These are phyloP conservation scores for Neomorphus geoffroyi DNA, from an alignment of 2,797 vertebrate genomes.

Conservation along the genomic window DNA sequence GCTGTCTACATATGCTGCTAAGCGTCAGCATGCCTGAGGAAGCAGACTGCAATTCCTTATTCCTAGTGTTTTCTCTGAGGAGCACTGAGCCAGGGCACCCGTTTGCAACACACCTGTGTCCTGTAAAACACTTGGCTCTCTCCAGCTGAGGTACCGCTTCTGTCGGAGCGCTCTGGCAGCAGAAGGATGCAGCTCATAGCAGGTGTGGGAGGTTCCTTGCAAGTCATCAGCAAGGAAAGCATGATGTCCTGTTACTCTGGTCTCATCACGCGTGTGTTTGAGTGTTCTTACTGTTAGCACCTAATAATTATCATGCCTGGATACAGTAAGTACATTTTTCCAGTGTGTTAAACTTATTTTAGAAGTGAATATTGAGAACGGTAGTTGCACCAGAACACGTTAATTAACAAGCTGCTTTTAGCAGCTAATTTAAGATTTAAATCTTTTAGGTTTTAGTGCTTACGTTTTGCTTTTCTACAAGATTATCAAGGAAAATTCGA, in stretches of 20 bases:
- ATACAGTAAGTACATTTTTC: background rate
- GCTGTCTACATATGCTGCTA: background rate
- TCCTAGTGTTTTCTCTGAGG: background rate
- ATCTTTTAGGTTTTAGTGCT: background rate
- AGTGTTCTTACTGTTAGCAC: background rate
- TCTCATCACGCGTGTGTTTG: background rate
- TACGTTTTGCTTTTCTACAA: background rate
- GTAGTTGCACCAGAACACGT: background rate
- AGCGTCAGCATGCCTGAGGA: background rate
- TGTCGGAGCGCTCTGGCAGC: background rate
- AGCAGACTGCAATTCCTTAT: background rate
- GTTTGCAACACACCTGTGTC: fast-evolving
- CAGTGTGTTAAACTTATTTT: background rate
- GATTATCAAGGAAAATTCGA: background rate
- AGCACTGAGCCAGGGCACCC: background rate
- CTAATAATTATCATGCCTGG: background rate
- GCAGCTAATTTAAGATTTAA: background rate
- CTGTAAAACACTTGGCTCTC: background rate
- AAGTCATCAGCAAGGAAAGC: background rate
- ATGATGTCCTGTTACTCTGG: background rate
- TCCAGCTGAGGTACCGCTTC: background rate
- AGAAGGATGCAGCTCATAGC: background rate
- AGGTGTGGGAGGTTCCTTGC: background rate
- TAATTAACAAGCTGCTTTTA: background rate
- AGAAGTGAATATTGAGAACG: background rate